phyloP scores from a whole-genome alignment of 2,888 invertebrate genomes.

The Cactoblastis cactorum region DNA sequence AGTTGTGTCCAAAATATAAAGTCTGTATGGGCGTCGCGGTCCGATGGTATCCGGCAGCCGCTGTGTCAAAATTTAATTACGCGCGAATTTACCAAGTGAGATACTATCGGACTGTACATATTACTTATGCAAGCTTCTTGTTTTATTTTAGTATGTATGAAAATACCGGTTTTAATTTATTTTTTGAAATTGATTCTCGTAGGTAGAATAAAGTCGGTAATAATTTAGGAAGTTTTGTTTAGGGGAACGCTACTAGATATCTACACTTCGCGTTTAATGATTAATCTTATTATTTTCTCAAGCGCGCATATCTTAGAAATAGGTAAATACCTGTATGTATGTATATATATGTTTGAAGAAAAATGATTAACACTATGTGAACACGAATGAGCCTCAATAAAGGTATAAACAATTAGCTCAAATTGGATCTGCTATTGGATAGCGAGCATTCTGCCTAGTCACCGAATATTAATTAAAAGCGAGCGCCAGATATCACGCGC shows the following conservation, averaged over 20 bases:
- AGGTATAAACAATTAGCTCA: slow-evolving; percentile 38
- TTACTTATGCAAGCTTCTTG: neutral
- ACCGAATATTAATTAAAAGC: slow-evolving; percentile 70
- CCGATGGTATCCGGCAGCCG: slow-evolving; percentile 43
- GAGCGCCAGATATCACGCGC: slow-evolving; percentile 39
- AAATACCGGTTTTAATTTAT: neutral
- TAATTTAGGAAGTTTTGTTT: no score
- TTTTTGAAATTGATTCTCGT: no score
- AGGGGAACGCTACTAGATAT: no score
- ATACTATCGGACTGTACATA: slow-evolving; percentile 15
- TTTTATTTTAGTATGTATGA: neutral
- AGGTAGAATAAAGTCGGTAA: neutral
- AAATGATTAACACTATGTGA: no score
- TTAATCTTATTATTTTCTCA: no score
- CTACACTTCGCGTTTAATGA: no score
- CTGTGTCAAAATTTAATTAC: slow-evolving; percentile 64
- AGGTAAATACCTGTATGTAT: no score
- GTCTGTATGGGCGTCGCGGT: slow-evolving; percentile 31
- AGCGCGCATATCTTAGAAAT: no score
- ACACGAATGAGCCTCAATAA: neutral
- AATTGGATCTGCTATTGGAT: slow-evolving; percentile 28
- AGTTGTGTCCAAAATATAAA: no score
- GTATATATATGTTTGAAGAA: no score
- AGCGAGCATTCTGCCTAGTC: slow-evolving; percentile 51
- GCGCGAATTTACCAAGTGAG: slow-evolving; percentile 51